A percentile compares a stretch with the other conserved stretches of the same genome.
phyloP scores from a whole-genome alignment of 1,140 invertebrate species.

The Stegodyphus dumicola region DNA sequence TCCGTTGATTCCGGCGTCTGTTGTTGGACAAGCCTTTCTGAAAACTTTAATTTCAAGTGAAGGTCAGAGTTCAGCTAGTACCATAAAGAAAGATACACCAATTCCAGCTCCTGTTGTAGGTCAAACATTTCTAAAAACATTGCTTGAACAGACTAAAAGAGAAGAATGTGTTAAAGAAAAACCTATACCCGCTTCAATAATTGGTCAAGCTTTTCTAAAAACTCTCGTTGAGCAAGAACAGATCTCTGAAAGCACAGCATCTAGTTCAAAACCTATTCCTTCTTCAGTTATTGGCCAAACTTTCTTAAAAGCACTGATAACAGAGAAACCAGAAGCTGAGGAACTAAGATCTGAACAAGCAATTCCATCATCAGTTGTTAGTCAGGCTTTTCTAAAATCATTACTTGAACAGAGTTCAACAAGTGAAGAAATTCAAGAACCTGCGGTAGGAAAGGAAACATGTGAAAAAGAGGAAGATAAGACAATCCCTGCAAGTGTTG shows the following conservation, averaged over 20 bases:
- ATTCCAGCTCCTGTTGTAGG: conserved; percentile 24
- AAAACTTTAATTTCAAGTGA: conserved; percentile 4
- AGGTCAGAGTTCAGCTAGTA: not conserved
- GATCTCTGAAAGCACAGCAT: not conserved
- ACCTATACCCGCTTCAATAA: not conserved
- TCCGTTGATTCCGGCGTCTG: not conserved
- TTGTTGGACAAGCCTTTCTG: conserved; percentile 46
- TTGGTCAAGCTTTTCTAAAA: conserved; percentile 53
- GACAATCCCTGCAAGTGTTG: conserved; percentile 33
- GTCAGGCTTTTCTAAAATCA: conserved; percentile 53
- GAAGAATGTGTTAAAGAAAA: not conserved
- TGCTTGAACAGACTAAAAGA: not conserved
- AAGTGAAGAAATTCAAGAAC: not conserved
- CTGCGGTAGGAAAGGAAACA: conserved; percentile 5
- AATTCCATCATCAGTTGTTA: conserved; percentile 38
- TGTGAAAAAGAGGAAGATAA: not conserved
- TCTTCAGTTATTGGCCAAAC: conserved; percentile 46
- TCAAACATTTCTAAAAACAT: conserved; percentile 26
- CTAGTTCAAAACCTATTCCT: conserved; percentile 13
- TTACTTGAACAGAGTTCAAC: not conserved
- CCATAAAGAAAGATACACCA: not conserved
- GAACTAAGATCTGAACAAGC: conserved; percentile 7
- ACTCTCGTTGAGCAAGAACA: conserved; percentile 22
- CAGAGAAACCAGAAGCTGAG: not conserved
- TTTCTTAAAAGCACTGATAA: conserved; percentile 44